Percentiles rank a stretch among this genome's conserved stretches.
Evolutionary conservation across 2,113 vertebrate species (phyloP).

Genomic region (Eptatretus burgeri): DNA sequence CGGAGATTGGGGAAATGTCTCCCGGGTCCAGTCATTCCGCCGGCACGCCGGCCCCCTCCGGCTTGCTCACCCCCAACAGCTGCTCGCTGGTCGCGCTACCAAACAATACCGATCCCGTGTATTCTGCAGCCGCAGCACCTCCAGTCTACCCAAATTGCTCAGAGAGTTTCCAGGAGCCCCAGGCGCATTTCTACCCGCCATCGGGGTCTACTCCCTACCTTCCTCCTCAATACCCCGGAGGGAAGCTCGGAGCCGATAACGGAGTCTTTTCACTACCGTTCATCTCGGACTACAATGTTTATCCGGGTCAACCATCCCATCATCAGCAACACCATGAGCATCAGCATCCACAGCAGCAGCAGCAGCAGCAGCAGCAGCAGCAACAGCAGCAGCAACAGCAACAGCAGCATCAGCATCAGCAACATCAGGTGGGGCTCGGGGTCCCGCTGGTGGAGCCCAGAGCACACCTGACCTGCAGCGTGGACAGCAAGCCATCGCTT

Average conservation of each 20-base stretch:
- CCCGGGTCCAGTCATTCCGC: slow-evolving; percentile 1
- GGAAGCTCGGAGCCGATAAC: too few species aligned
- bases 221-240: too few species aligned
- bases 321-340: neutral
- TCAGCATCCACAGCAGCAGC: slow-evolving; percentile 5
- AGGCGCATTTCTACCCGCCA: too few species aligned
- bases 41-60: neutral
- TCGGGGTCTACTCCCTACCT: too few species aligned
- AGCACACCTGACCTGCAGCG: slow-evolving; percentile 3
- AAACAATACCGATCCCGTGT: too few species aligned
- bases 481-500: neutral
- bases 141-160: too few species aligned
- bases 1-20: neutral
- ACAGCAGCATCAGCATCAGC: neutral
- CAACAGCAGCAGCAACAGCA: neutral
- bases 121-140: too few species aligned
- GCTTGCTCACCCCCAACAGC: slow-evolving; percentile 4
- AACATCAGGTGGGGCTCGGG: neutral
- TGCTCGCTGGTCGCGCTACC: neutral
- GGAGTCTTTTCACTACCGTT: too few species aligned
- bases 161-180: too few species aligned
- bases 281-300: too few species aligned
- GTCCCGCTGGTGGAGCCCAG: neutral
- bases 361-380: neutral
- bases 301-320: neutral